Conservation (phyloP, 2,888 invertebrate species). For the Glaucopsyche alexis region DNA sequence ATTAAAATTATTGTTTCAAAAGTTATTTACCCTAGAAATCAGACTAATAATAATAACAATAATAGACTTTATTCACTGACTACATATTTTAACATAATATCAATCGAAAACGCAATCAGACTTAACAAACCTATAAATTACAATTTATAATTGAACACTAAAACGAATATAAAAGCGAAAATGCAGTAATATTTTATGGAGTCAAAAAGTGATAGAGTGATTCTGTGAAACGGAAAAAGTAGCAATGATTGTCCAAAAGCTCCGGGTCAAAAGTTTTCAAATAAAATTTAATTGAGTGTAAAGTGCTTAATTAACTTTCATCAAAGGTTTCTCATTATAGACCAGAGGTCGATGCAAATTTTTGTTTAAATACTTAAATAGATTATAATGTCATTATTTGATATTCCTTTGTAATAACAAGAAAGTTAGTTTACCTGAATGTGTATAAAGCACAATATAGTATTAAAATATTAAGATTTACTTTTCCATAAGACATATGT, state of each 20-base stretch:
- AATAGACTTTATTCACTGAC: too few species aligned
- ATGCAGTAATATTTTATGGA: neutral
- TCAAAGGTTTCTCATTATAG: conserved; percentile 8
- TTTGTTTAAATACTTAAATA: neutral
- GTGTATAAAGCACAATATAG: too few species aligned
- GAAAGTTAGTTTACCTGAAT: neutral
- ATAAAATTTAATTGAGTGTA: conserved; percentile 13
- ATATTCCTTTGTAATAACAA: neutral
- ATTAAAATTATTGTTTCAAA: too few species aligned
- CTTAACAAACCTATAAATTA: too few species aligned
- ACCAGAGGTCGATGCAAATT: neutral
- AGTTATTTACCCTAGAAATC: too few species aligned
- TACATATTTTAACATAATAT: too few species aligned
- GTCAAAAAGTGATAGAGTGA: conserved; percentile 4
- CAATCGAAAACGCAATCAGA: too few species aligned
- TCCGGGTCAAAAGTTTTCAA: conserved; percentile 5
- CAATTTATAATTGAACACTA: neutral
- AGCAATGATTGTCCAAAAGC: conserved; percentile 15
- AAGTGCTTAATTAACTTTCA: conserved; percentile 25
- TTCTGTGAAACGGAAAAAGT: conserved; percentile 7
- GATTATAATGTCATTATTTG: neutral
- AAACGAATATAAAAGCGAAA: neutral
- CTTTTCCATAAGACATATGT: too few species aligned
- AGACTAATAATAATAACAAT: too few species aligned
- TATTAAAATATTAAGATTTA: too few species aligned